A percentile compares a stretch with the other conserved stretches of the same genome.
Conservation (phyloP, 1,140 invertebrate genomes). For the Euglossa dilemma region DNA sequence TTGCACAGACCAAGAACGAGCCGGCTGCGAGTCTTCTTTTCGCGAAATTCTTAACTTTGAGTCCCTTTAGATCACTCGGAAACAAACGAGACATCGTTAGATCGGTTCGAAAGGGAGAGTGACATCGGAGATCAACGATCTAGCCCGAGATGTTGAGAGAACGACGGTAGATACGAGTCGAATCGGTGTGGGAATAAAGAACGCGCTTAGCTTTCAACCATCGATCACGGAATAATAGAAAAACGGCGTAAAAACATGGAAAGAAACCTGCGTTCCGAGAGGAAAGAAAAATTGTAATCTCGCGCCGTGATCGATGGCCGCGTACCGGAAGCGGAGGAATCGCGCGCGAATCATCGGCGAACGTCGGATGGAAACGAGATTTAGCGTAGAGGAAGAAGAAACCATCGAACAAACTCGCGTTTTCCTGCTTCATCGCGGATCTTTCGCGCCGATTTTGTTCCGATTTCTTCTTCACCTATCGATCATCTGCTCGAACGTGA, state of each 20-base stretch:
- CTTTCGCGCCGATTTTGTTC: background rate
- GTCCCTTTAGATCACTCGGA: no score
- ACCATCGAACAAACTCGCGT: background rate
- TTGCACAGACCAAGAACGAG: no score
- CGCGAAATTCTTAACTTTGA: background rate
- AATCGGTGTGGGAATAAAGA: background rate
- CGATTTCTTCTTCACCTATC: background rate
- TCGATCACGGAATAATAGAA: background rate
- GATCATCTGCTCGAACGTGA: constrained; percentile 27
- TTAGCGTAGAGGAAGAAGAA: background rate
- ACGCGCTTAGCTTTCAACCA: no score
- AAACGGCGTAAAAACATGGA: background rate
- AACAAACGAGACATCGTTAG: background rate
- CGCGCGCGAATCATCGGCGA: background rate
- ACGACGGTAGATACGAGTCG: background rate
- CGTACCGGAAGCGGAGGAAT: background rate
- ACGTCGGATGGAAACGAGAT: background rate
- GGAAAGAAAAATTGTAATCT: background rate
- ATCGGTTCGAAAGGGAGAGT: background rate
- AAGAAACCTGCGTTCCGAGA: background rate
- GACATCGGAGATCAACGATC: background rate
- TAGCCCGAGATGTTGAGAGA: background rate
- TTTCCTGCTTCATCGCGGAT: background rate
- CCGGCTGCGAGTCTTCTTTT: background rate
- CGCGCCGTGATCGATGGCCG: constrained; percentile 21